phyloP scores from a whole-genome alignment of 2,113 vertebrate genomes.

The Peromyscus leucopus region DNA sequence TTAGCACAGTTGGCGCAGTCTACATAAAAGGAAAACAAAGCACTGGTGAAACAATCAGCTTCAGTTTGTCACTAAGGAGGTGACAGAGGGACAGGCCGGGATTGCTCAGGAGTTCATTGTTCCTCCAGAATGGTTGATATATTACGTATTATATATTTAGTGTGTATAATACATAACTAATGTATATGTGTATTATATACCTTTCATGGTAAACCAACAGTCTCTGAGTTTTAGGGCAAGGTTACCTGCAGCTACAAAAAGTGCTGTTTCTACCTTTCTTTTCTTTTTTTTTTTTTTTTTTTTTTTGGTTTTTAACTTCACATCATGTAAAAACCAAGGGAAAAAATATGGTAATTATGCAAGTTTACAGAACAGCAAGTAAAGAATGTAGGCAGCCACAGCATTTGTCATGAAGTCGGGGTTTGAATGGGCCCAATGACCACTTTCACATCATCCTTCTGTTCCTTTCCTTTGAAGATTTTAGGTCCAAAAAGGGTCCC shows the following conservation, averaged over 20 bases:
- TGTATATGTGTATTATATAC: neutral
- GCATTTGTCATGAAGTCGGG: constrained; percentile 60
- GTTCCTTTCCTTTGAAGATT: constrained; percentile 1
- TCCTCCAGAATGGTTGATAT: neutral
- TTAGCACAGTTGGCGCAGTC: neutral
- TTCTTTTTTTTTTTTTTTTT: neutral
- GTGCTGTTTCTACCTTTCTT: neutral
- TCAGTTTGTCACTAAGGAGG: neutral
- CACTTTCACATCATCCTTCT: constrained; percentile 30
- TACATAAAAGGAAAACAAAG: neutral
- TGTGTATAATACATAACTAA: neutral
- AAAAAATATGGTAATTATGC: neutral
- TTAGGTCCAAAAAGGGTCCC: too few species aligned
- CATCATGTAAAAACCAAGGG: neutral
- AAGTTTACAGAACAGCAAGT: neutral
- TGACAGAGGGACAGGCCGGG: neutral
- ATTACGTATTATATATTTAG: neutral
- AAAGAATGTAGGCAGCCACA: constrained; percentile 48
- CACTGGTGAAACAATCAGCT: neutral
- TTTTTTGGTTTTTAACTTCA: neutral
- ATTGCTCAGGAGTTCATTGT: constrained; percentile 2
- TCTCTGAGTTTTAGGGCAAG: neutral
- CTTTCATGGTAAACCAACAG: constrained; percentile 8
- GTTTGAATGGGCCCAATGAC: neutral
- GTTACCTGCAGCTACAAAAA: neutral